Evolutionary conservation across 2,797 vertebrate species (phyloP).

Genomic region (Ficedula albicollis): DNA sequence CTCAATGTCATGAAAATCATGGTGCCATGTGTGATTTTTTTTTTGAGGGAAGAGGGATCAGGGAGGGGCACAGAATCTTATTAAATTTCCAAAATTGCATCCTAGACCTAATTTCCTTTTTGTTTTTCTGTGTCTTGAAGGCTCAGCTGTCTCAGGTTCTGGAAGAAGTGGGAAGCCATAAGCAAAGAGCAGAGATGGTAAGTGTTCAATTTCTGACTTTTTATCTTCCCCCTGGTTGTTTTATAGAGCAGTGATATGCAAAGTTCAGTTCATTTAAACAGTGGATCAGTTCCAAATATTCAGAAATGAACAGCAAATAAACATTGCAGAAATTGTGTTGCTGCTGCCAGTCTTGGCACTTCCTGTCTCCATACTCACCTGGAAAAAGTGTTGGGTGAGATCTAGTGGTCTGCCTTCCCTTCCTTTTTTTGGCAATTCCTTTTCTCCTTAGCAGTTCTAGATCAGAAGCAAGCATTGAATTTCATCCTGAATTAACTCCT

Average conservation of each 20-base stretch:
- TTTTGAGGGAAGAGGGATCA: rapidly evolving
- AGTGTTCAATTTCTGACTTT: slow-evolving; percentile 39
- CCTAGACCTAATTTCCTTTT: not conserved
- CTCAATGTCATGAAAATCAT: not conserved
- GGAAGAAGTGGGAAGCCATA: slow-evolving; percentile 86
- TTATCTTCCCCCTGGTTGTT: rapidly evolving
- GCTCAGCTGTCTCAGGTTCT: slow-evolving; percentile 86
- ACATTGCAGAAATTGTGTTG: not conserved
- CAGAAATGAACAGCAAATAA: not conserved
- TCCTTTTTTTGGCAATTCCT: not conserved
- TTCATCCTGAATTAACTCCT: slow-evolving; percentile 25
- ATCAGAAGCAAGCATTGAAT: slow-evolving; percentile 16
- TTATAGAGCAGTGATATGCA: not conserved
- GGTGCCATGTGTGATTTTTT: not conserved
- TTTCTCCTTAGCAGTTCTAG: not conserved
- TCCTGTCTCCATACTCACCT: not conserved
- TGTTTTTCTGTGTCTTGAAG: slow-evolving; percentile 68
- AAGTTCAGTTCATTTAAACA: not conserved
- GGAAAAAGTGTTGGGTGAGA: not conserved
- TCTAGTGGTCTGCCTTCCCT: not conserved
- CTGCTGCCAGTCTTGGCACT: not conserved
- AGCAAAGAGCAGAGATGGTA: slow-evolving; percentile 88
- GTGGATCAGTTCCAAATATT: not conserved
- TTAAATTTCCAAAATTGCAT: not conserved
- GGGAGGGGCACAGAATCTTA: rapidly evolving